Conservation (phyloP, 2,113 vertebrate genomes). For the Pluvianellus socialis region DNA sequence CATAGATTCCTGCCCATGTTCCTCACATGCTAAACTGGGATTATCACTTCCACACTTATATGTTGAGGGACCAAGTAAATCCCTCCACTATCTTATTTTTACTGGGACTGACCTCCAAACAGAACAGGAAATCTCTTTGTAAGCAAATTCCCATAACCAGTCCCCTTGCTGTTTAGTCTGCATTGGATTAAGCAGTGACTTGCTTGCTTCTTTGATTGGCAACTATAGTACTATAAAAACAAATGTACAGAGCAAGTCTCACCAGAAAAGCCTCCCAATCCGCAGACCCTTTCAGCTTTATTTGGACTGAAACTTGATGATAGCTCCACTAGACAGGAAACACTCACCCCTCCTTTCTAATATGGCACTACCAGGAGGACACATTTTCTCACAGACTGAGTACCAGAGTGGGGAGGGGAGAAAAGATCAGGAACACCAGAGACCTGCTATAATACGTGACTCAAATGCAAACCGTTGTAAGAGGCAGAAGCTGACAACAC, state of each 20-base stretch:
- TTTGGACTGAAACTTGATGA: conserved; percentile 76
- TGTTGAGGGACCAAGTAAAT: conserved; percentile 2
- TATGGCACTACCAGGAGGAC: conserved; percentile 34
- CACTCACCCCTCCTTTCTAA: conserved; percentile 40
- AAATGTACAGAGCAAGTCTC: conserved; percentile 67
- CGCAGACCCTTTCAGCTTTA: conserved; percentile 66
- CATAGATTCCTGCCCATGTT: neutral
- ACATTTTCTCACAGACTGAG: conserved; percentile 69
- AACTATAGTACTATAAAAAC: conserved; percentile 71
- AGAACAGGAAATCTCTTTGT: conserved; percentile 74
- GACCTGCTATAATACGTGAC: neutral
- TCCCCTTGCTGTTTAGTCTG: conserved; percentile 79
- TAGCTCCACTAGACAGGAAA: conserved; percentile 69
- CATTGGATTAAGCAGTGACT: conserved; percentile 54
- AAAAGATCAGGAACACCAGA: neutral
- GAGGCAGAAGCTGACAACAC: conserved; percentile 8
- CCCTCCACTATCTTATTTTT: conserved; percentile 31
- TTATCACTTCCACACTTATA: neutral
- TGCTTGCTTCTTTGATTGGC: conserved; percentile 76
- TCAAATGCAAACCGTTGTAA: conserved; percentile 9
- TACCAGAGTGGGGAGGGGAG: neutral
- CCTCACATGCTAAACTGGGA: neutral
- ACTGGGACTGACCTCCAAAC: conserved; percentile 63
- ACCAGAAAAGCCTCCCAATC: conserved; percentile 51
- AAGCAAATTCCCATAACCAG: conserved; percentile 73